A percentile compares a stretch with the other conserved stretches of the same genome.
Conservation (phyloP, 2,113 vertebrate genomes). For the Heteronetta atricapilla region DNA sequence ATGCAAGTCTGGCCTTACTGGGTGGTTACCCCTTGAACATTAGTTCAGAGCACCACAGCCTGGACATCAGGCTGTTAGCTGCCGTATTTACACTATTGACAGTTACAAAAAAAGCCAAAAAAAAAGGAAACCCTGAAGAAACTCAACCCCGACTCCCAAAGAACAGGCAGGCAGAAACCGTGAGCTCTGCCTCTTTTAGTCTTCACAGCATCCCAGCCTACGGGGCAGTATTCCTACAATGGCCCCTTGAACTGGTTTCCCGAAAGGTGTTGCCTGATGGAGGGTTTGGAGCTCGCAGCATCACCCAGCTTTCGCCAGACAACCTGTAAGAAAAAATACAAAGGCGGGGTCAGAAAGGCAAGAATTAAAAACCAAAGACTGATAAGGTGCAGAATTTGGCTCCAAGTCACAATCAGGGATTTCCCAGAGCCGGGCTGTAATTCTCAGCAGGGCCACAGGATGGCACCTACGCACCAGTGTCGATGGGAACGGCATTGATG, state of each 20-base stretch:
- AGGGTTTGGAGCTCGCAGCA: constrained; percentile 93
- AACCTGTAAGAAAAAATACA: constrained; percentile 78
- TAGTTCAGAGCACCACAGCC: constrained; percentile 65
- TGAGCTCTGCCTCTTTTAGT: constrained; percentile 23
- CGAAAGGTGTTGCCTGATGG: constrained; percentile 95
- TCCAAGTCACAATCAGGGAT: not conserved
- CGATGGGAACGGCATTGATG: not conserved
- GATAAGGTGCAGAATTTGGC: not conserved
- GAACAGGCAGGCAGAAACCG: constrained; percentile 34
- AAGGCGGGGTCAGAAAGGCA: not conserved
- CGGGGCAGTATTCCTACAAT: constrained; percentile 75
- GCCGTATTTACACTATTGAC: constrained; percentile 76
- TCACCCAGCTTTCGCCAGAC: constrained; percentile 98
- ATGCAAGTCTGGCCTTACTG: constrained; percentile 60
- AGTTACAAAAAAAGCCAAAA: constrained; percentile 23
- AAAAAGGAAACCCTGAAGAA: constrained; percentile 34
- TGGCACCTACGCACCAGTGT: constrained; percentile 16
- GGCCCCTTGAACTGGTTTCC: constrained; percentile 99
- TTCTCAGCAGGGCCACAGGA: constrained; percentile 19
- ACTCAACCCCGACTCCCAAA: not conserved
- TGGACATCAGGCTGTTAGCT: constrained; percentile 64
- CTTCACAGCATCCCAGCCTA: not conserved
- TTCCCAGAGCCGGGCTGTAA: not conserved
- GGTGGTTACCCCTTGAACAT: constrained; percentile 62
- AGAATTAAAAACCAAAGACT: not conserved